Evolutionary conservation across 1,140 invertebrate species (phyloP), one percentile per base, ranked within the genome.

Genomic region (Nasonia vitripennis): DNA sequence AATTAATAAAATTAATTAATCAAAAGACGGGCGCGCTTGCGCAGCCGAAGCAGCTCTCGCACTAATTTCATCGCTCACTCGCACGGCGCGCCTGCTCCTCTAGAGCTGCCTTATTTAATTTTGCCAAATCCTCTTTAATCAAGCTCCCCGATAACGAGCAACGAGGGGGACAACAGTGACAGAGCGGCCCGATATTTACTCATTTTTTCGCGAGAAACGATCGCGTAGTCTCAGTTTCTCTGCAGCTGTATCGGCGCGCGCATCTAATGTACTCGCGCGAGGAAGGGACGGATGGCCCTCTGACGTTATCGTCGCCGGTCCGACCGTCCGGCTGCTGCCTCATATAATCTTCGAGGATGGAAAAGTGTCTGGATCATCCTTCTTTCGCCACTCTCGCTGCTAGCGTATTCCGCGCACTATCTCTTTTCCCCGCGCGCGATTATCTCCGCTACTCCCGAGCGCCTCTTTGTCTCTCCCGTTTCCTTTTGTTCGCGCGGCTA

Each of bases 1-100:
- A 81, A 85, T 81, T 85, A 85, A 85, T 77, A 78, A 85, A 77
- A 77, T 81, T 81, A 85, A 85, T 85, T 85, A 81, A 81, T 85
- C 84, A 85, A 62, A 84, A 80, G 67, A 67, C 41, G 27, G 20
- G 55, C 5, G 67, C 12, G 23, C 68, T 7, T 9, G 20, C 20
- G 67, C n/a, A 6, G 9, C 5, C 11, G 17, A 14, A n/a, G 62
- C 11, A n/a, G 62, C 17, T 68, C 7, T 7, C 62, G 51, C 81
- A 83, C 62, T 83, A 75, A 75, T 83, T 83, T 77, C 71, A 51
- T 45, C 37, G 67, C 31, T 45, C 41, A 9, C 41, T 45, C 41
- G 41, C 41, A 9, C 5, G 41, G 41, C 80, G 23, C 67, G 7
- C 23, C 14, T 3, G 71, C 75, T 31, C 14, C 55, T 27, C 1